These are phyloP conservation scores for Hyla sarda DNA, from an alignment of 2,113 vertebrate genomes.

Conservation along the genomic window DNA sequence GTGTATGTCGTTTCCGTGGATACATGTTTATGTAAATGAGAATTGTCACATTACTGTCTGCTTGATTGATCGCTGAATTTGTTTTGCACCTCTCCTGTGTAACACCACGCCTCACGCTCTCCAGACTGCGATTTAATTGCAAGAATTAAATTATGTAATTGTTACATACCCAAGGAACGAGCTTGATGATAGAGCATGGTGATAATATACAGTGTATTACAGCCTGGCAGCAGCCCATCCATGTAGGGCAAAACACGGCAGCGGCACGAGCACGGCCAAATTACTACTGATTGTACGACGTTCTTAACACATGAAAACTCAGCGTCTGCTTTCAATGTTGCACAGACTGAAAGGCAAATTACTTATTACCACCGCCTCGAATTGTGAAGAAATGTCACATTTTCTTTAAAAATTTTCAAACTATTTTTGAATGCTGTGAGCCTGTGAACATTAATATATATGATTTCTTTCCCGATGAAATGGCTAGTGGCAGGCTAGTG, in stretches of 20 bases:
- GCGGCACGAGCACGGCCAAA: constrained; percentile 68
- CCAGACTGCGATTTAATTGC: constrained; percentile 69
- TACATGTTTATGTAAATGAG: constrained; percentile 86
- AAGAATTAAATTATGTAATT: constrained; percentile 70
- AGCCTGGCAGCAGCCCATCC: constrained; percentile 64
- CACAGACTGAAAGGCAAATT: constrained; percentile 16
- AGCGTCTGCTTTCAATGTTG: constrained; percentile 2
- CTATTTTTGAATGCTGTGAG: background rate
- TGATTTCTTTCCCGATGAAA: background rate
- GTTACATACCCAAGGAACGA: constrained; percentile 71
- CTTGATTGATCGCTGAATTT: constrained; percentile 76
- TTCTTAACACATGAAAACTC: constrained; percentile 67
- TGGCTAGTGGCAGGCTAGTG: background rate
- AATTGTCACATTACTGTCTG: constrained; percentile 76
- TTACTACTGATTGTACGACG: constrained; percentile 70
- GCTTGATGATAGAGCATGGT: constrained; percentile 66
- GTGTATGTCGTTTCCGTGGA: constrained; percentile 85
- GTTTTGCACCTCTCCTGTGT: constrained; percentile 72
- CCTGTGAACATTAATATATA: background rate
- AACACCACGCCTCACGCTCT: constrained; percentile 70
- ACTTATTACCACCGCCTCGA: background rate
- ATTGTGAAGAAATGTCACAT: constrained; percentile 17
- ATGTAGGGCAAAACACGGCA: constrained; percentile 65
- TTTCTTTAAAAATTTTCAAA: background rate
- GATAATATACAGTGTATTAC: constrained; percentile 61